Evolutionary conservation across 1,140 invertebrate species (phyloP), one percentile per base, ranked within the genome.

Genomic region (Orius insidiosus): DNA sequence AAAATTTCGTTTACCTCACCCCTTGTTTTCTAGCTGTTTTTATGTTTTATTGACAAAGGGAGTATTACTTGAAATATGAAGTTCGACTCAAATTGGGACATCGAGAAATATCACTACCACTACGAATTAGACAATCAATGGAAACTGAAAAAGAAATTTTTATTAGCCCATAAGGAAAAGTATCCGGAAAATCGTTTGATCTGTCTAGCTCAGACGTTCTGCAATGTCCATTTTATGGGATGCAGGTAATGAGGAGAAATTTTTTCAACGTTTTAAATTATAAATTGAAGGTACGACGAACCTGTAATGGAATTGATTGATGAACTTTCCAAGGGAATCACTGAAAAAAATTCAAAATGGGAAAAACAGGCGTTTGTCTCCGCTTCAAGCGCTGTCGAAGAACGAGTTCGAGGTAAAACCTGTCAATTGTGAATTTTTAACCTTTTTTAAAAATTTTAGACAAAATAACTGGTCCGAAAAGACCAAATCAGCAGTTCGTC

Each of bases 111-210:
- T 50, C 70, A 67, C 54, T 69, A 70, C 8, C 75, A 78, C 24
- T 72, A 80, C 53, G 85, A 90, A 60, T 78, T 76, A 48, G 77
- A 81, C 8, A 79, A 85, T 49, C 85, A 88, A 56, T 90, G 86
- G 86, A 66, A 76, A 38, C 60, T 89, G 39, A 66, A 81, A 15
- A 71, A 68, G 53, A 67, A 68, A n/a, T 90, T 90, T 59, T 70
- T 90, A 55, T 52, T 74, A 36, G 60, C 68, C 4, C 80, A 88
- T 61, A 74, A 78, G 55, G 64, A 75, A 11, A 72, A 71, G 54
- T 85, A 78, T 61, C 63, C 75, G 0, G 74, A 80, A 60, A 76
- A 85, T 37, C 68, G 77, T 52, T 62, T 90, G 7, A 67, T 88
- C 31, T 87, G 83, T 61, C 66, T 88, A 44, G 81, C 84, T 9